A percentile compares a stretch with the other conserved stretches of the same genome.
Evolutionary conservation across 2,888 invertebrate genomes (phyloP).

Genomic region (Campoplex nolae): DNA sequence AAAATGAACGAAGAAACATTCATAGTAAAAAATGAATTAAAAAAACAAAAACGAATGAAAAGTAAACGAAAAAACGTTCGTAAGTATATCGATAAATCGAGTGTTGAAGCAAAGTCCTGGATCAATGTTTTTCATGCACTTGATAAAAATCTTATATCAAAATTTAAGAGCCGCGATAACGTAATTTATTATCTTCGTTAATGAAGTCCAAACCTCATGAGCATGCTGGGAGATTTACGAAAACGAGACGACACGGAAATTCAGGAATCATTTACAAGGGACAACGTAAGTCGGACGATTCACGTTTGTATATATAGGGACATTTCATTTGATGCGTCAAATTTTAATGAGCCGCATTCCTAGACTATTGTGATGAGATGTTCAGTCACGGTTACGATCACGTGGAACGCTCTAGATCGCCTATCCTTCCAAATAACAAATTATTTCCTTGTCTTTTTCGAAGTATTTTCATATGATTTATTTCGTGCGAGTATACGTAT

Average conservation of each 20-base stretch:
- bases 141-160: too few species aligned
- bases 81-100: too few species aligned
- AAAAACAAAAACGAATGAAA: too few species aligned
- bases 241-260: conserved; percentile 25
- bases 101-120: too few species aligned
- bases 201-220: neutral
- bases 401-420: conserved; percentile 8
- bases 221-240: neutral
- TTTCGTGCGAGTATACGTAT: neutral
- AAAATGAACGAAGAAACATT: too few species aligned
- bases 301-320: neutral
- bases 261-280: conserved; percentile 19
- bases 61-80: too few species aligned
- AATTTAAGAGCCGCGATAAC: neutral
- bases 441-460: neutral
- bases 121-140: too few species aligned
- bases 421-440: conserved; percentile 10
- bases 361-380: conserved; percentile 50
- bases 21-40: too few species aligned
- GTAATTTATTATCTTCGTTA: neutral
- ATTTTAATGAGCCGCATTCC: conserved; percentile 62
- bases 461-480: conserved; percentile 5
- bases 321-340: conserved; percentile 38
- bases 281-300: conserved; percentile 13
- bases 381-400: conserved; percentile 25